Conservation (phyloP, 2,888 invertebrate species). For the Epirrhoe tristata region DNA sequence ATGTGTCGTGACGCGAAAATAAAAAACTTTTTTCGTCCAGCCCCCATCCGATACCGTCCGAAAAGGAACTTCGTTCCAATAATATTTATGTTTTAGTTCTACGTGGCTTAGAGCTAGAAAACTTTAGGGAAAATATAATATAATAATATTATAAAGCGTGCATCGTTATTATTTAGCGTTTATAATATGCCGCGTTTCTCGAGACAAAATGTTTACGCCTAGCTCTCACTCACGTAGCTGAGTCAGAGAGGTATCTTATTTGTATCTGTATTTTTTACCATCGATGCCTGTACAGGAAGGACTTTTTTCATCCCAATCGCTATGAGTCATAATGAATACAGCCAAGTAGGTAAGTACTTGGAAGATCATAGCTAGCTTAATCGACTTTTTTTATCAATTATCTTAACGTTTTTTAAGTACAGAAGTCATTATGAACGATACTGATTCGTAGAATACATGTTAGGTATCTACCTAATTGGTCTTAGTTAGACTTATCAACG, state of each 20-base stretch:
- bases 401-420: slow-evolving; percentile 32
- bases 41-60: no score
- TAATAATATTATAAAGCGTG: no score
- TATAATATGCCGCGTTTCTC: neutral
- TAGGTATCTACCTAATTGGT: neutral
- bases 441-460: neutral
- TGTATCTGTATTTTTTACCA: slow-evolving; percentile 42
- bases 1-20: no score
- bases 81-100: no score
- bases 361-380: neutral
- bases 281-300: slow-evolving; percentile 35
- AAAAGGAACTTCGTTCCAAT: no score
- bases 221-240: slow-evolving; percentile 47
- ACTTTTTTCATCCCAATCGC: slow-evolving; percentile 35
- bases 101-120: no score
- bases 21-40: no score
- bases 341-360: slow-evolving; percentile 29
- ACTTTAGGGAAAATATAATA: no score
- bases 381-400: slow-evolving; percentile 15
- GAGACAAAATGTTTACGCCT: slow-evolving; percentile 37
- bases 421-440: neutral
- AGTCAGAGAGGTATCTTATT: slow-evolving; percentile 50
- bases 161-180: neutral
- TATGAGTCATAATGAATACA: slow-evolving; percentile 36
- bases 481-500: neutral